These are phyloP conservation scores for Araneus ventricosus DNA, from an alignment of 1,140 invertebrate species.

Conservation along the genomic window DNA sequence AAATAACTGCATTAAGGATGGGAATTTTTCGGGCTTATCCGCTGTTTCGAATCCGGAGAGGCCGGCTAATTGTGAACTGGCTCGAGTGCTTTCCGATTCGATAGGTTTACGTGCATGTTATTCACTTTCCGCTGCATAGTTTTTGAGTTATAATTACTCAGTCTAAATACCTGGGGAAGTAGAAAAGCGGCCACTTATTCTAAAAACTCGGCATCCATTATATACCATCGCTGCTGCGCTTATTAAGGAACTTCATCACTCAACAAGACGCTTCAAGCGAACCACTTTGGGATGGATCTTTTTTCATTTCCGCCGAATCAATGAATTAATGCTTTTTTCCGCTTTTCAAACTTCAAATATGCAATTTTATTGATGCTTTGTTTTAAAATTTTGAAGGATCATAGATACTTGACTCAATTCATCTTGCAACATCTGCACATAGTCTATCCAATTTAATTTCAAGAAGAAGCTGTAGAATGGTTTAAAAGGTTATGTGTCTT, in stretches of 20 bases:
- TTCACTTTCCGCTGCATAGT: conserved; percentile 16
- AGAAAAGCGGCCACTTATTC: background rate
- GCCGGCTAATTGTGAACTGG: background rate
- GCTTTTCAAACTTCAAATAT: too few relatives aligned
- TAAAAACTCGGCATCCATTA: background rate
- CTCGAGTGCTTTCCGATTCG: conserved; percentile 20
- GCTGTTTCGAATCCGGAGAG: conserved; percentile 14
- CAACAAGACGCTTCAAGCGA: too few relatives aligned
- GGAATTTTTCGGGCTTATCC: conserved; percentile 25
- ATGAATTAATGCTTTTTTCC: too few relatives aligned
- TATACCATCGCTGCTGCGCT: background rate
- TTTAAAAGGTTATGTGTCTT: too few relatives aligned
- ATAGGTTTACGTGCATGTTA: background rate
- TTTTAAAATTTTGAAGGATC: too few relatives aligned
- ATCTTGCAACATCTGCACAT: too few relatives aligned
- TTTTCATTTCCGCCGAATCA: too few relatives aligned
- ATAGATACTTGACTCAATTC: too few relatives aligned
- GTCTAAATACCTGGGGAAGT: background rate
- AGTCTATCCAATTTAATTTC: too few relatives aligned
- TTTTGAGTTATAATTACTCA: conserved; percentile 44
- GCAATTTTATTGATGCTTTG: too few relatives aligned
- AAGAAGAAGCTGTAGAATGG: too few relatives aligned
- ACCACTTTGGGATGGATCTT: too few relatives aligned
- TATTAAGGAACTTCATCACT: background rate
- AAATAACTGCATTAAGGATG: conserved; percentile 37